Conservation (phyloP, 2,113 vertebrate species). For the Neotoma lepida region DNA sequence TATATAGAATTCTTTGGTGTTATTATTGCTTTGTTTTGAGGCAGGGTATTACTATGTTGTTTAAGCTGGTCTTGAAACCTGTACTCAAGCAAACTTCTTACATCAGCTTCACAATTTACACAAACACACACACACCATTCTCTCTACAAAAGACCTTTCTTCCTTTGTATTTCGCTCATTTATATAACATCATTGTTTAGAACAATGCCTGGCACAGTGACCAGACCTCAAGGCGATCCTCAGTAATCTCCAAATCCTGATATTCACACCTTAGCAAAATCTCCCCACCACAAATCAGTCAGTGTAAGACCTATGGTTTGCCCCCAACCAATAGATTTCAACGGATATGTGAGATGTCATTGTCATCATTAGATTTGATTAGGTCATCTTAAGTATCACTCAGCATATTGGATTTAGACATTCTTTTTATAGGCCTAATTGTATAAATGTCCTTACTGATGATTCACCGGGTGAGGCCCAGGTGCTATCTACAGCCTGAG, state of each 20-base stretch:
- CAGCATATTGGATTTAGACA: neutral
- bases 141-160: neutral
- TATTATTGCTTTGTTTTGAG: neutral
- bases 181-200: neutral
- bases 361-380: neutral
- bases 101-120: neutral
- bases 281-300: neutral
- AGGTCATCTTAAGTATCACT: neutral
- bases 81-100: neutral
- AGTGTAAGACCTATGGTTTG: neutral
- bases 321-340: neutral
- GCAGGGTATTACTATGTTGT: neutral
- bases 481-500: neutral
- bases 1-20: neutral
- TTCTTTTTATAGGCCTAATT: neutral
- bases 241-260: neutral
- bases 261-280: neutral
- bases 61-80: neutral
- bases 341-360: neutral
- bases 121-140: neutral
- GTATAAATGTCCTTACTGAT: neutral
- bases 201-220: neutral
- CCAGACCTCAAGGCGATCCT: neutral
- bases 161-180: neutral
- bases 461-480: neutral